Base-by-base conservation (phyloP, 1,140 invertebrate species). In the Drosophila hydei region DNA sequence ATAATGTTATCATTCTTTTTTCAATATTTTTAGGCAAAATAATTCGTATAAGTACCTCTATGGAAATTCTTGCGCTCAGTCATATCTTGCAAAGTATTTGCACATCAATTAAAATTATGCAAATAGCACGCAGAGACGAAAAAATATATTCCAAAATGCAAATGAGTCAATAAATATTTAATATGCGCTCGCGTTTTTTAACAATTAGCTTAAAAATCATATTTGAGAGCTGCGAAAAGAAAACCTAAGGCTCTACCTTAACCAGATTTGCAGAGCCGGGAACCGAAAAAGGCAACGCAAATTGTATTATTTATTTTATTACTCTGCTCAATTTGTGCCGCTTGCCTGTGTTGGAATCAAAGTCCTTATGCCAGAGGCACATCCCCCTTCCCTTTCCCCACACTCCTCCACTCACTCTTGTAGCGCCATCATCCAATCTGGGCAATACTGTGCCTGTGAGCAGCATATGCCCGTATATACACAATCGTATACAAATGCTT, bases 341-440 rank as follows among this genome's bases (percentile, higher is more conserved):
- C 51, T 69, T 69, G 64, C 60, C 60, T 77, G 43, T 58, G 79
- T 59, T 54, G 47, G 81, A 85, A 87, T 88, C 83, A 87, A 77
- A 88, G 65, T 71, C 72, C 70, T 79, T 71, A 84, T 79, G 30
- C 40, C 45, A 27, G 43, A n/a, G 21, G 54, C 43, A 42, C 38
- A 0, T 14, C 4, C 11, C 3, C 3, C 36, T 11, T n/a, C 36
- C 1, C 4, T 1, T 38, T 11, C 12, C 12, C 9, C 14, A 7
- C 12, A n/a, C 36, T 2, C 12, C 9, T 12, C 12, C 12, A n/a
- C 12, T 38, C 36, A 0, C 36, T 14, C 36, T 54, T 72, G 63
- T 67, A 56, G 23, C 43, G 43, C 45, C 61, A 75, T 80, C 80
- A 80, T 68, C 79, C 73, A 70, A 79, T 70, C 67, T 55, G 55